A percentile compares a stretch with the other conserved stretches of the same genome.
phyloP scores from a whole-genome alignment of 1,140 invertebrate species.

The Ceratosolen solmsi region DNA sequence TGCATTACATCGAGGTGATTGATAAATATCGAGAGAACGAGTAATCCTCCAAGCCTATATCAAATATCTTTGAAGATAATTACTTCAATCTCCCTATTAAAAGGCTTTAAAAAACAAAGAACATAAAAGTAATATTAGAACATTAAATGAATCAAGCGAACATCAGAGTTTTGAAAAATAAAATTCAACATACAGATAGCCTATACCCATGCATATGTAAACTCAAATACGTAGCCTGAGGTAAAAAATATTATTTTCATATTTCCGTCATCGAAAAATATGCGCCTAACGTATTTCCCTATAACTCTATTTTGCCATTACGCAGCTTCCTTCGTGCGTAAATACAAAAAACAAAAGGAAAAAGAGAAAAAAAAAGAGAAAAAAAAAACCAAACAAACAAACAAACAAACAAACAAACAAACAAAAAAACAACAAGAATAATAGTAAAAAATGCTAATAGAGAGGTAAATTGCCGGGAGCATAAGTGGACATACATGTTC shows the following conservation, averaged over 20 bases:
- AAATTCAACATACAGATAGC: neutral
- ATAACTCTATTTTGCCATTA: neutral
- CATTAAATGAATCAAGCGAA: neutral
- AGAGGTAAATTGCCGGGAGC: neutral
- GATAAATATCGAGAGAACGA: too few relatives aligned
- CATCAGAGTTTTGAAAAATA: neutral
- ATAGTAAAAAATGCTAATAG: neutral
- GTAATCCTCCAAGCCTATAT: too few relatives aligned
- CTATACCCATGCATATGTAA: neutral
- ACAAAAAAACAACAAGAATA: too few relatives aligned
- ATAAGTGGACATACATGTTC: conserved; percentile 13
- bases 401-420: too few relatives aligned
- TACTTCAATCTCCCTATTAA: too few relatives aligned
- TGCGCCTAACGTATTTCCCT: neutral
- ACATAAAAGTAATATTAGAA: too few relatives aligned
- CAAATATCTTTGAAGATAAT: too few relatives aligned
- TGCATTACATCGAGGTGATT: too few relatives aligned
- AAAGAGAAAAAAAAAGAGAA: too few relatives aligned
- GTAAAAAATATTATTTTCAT: conserved; percentile 9
- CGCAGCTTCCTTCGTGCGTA: too few relatives aligned
- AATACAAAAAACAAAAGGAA: neutral
- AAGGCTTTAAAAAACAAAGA: too few relatives aligned
- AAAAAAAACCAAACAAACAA: too few relatives aligned
- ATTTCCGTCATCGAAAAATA: neutral
- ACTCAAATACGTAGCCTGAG: neutral